Evolutionary conservation across 2,888 invertebrate species (phyloP).

Genomic region (Embidobia sp.): DNA sequence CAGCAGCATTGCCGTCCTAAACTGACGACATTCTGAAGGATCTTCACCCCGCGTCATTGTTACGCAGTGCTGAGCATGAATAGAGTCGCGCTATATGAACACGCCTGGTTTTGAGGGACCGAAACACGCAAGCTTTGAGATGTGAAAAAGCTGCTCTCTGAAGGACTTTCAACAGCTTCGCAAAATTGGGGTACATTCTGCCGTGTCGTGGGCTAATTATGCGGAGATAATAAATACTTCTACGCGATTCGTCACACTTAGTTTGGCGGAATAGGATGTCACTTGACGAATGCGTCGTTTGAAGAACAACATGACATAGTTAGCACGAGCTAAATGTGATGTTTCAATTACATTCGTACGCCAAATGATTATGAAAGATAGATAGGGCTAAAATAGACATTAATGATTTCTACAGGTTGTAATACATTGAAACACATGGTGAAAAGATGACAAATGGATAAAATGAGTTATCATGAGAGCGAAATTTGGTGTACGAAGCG

Average conservation of each 20-base stretch:
- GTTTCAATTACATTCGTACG: too few relatives aligned
- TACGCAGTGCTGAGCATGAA: slow-evolving; percentile 63
- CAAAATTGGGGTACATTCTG: slow-evolving; percentile 47
- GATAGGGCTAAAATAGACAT: too few relatives aligned
- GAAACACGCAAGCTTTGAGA: slow-evolving; percentile 61
- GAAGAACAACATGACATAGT: too few relatives aligned
- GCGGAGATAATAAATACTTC: slow-evolving; percentile 46
- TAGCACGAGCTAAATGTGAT: too few relatives aligned
- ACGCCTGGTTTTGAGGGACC: slow-evolving; percentile 55
- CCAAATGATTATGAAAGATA: too few relatives aligned
- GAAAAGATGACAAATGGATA: too few relatives aligned
- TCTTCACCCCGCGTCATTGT: slow-evolving; percentile 63
- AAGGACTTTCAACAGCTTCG: slow-evolving; percentile 52
- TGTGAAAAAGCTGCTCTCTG: slow-evolving; percentile 60
- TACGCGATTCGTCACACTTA: slow-evolving; percentile 38
- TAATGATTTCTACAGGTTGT: too few relatives aligned
- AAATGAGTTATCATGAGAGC: too few relatives aligned
- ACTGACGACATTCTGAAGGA: slow-evolving; percentile 42
- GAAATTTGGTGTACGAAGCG: too few relatives aligned
- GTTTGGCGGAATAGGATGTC: too few relatives aligned
- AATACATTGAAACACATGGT: too few relatives aligned
- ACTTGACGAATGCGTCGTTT: too few relatives aligned
- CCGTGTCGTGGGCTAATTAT: slow-evolving; percentile 43
- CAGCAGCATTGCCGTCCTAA: slow-evolving; percentile 37
- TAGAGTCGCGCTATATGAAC: slow-evolving; percentile 51